Evolutionary conservation across 2,888 invertebrate species (phyloP), one percentile per base, ranked within the genome.

Genomic region (Prenolepis imparis): DNA sequence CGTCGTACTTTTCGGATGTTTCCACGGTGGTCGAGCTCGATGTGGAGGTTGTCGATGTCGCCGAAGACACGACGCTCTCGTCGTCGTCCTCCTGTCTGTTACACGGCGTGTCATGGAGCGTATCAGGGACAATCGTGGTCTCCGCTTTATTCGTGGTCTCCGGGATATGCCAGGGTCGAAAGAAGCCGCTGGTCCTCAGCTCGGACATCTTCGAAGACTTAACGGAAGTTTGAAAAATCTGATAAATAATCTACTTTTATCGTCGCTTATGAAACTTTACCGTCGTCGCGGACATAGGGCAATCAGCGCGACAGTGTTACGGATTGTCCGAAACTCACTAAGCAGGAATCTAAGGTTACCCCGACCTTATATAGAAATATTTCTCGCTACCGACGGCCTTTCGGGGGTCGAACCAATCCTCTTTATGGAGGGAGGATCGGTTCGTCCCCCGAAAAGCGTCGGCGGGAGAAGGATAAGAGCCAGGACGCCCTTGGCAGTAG

Each of bases 121-220:
- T 52, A 0, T 12, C 64, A 36, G 36, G 4, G 36, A 36, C 36
- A 36, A 36, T 36, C 5, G 12, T 5, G 11, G 18, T 28, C 0
- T 82, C 83, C 4, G 63, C 36, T 36, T 36, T 6, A 36, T 36
- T 36, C 36, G 15, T 5, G 11, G 15, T 28, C 0, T 82, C 83
- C 4, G 63, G 75, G 3, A 82, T 83, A 15, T 88, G 88, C 93
- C 93, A 93, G 0, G 93, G 93, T 15, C 93, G 84, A 57, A 93
- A 93, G 73, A 93, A 92, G 0, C 41, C 70, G n/a, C 12, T 55
- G 15, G n/a, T 55, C 52, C 52, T 77, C 8, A 66, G n/a, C n/a
- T 67, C 66, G 39, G 75, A 77, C 75, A 77, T 77, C 8, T 39
- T 39, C 2, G 24, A n/a, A 44, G 4, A 24, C n/a, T 52, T 52